Evolutionary conservation across 2,797 vertebrate species (phyloP), one percentile per base, ranked within the genome.

Genomic region (Galagoides demidoff): DNA sequence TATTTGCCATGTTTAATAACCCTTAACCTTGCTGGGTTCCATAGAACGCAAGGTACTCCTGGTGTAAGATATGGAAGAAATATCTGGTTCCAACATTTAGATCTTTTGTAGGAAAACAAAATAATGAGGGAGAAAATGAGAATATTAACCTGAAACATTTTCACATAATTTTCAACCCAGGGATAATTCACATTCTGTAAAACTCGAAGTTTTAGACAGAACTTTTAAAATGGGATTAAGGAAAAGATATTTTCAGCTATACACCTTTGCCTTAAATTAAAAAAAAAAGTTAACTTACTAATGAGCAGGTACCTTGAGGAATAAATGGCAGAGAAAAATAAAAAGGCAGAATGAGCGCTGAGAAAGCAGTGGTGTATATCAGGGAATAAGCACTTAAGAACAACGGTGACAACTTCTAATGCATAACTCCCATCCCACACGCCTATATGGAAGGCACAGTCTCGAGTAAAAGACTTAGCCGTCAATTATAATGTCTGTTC

Each of bases 391-490:
- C 64, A 95, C 78, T 81, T 85, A 73, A 87, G 79, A 94, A 93
- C 39, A 74, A 95, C 13, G 73, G 92, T 89, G 87, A 96, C 85
- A 95, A 91, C 57, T 82, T 94, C 77, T 71, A 92, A 93, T n/a
- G 85, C 59, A 11, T 45, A 92, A 90, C 37, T 89, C 71, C 45
- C 82, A 84, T 14, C 86, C 70, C 39, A 89, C 79, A 55, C 11
- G 10, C 16, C 43, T 96, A 0, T 55, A 68, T 66, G 85, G 92
- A 87, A 66, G 37, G 2, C 31, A 73, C 74, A 85, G 92, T 34
- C 55, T 92, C 90, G 71, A 92, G 34, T 77, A 49, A 81, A 22
- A 63, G 55, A 52, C 6, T 95, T 92, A 45, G 55, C 90, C 89
- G 63, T 61, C 71, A 90, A 66, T 95, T 85, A 78, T 20, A 96